Evolutionary conservation across 2,113 vertebrate genomes (phyloP), one percentile per base, ranked within the genome.

Genomic region (Dolichallabes microphthalmus): DNA sequence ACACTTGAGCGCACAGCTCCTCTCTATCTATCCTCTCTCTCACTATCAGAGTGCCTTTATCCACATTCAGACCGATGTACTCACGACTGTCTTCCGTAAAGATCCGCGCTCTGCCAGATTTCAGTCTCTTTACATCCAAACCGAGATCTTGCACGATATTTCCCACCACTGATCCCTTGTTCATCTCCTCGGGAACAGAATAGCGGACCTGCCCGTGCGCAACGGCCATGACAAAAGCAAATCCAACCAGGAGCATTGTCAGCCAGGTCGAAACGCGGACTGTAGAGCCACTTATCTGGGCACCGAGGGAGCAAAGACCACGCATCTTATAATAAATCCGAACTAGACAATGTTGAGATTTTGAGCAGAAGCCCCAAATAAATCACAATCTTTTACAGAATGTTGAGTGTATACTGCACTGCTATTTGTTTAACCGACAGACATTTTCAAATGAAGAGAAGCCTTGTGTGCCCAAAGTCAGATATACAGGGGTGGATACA

Each of bases 11-110:
- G 82, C 92, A 93, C 39, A 93, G 69, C 30, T 73, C 61, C 32
- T 92, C 92, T 80, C 92, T 88, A 63, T 93, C 92, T 86, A 93
- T 92, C 20, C 86, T 91, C 64, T 89, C 86, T 76, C 74, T 90
- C 74, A 93, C 85, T 39, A 89, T 63, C 68, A 93, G 86, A 53
- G 91, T 88, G 13, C 93, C 92, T 89, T 91, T 91, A 75, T 90
- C 85, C 77, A 86, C 78, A 89, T 90, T 91, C 66, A 88, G 84
- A 83, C 76, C 86, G 87, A 79, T 88, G 84, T 71, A 88, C 85
- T 88, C 88, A 85, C 82, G 89, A 86, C 83, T 91, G 88, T 83
- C 88, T 87, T 83, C 87, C 84, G 71, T 90, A 85, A 84, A 86
- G 32, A 55, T 86, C 84, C 82, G 88, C 52, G 87, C 83, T 87